Evolutionary conservation across 2,888 invertebrate species (phyloP), one percentile per base, ranked within the genome.

Genomic region (Pterostichus niger): DNA sequence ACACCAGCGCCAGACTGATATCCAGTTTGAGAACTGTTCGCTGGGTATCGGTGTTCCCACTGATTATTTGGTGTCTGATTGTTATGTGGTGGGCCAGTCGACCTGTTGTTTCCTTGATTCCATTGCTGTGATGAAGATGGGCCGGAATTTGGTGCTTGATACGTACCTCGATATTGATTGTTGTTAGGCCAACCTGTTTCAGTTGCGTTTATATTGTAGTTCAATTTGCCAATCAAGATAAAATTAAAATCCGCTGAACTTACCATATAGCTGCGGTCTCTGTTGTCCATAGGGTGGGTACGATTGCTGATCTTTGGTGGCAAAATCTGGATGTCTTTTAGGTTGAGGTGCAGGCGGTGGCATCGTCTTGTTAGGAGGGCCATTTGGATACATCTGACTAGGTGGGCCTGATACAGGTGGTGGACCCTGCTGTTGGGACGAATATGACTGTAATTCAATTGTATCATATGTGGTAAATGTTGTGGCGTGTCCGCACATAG

Each of bases 261-360:
- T 91, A 94, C 94, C 93, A 91, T 94, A 94, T 88, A 93, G 91
- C 86, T 93, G 92, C 84, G 94, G 93, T 87, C 94, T 91, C 87
- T 92, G 92, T 87, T 93, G 93, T 86, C 92, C 92, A 89, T 94
- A 94, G 84, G 93, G 93, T 84, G 93, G 92, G 89, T 93, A 93
- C 85, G 93, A 93, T 88, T 93, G 94, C 87, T 91, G 92, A 88
- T 96, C 95, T 91, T 95, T 95, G 87, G 94, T 95, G 87, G 94
- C 93, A 91, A 96, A 96, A 91, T 96, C 96, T 80, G 96, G 96
- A 91, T 96, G 96, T 87, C 96, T 91, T 86, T 96, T 92, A 61
- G 94, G 95, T 86, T 95, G 94, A 75, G 94, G 93, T 85, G 93
- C 92, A 87, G 94, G 93, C 71, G 93, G 93, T 56, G 93, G 93